Percentiles rank a stretch among this genome's conserved stretches.
phyloP scores from a whole-genome alignment of 2,113 vertebrate species.

The Haplochromis burtoni region DNA sequence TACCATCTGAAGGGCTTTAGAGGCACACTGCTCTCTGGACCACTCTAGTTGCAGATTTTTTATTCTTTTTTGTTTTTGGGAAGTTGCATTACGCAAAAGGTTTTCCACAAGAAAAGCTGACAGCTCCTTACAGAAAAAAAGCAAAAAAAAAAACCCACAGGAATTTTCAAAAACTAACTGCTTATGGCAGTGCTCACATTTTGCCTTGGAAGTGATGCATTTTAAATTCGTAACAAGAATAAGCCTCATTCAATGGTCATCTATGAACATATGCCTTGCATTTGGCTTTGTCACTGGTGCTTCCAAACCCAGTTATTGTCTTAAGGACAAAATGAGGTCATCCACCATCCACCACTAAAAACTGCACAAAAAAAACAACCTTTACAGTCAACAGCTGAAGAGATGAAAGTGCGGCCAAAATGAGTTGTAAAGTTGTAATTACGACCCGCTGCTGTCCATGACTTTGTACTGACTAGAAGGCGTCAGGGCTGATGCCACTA shows the following conservation, averaged over 20 bases:
- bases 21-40: neutral
- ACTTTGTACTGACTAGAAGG: slow-evolving; percentile 17
- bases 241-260: neutral
- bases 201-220: neutral
- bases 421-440: neutral
- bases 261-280: neutral
- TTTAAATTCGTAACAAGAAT: neutral
- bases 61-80: neutral
- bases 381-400: neutral
- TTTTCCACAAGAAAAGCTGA: neutral
- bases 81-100: neutral
- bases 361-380: neutral
- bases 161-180: neutral
- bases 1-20: neutral
- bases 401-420: neutral
- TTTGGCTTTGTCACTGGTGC: neutral
- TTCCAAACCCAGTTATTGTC: neutral
- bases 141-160: neutral
- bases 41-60: neutral
- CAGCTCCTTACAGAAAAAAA: neutral
- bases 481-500: slow-evolving; percentile 18
- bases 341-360: neutral
- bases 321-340: neutral
- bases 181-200: neutral
- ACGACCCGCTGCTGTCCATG: neutral